Evolutionary conservation across 1,140 invertebrate genomes (phyloP).

Genomic region (Belonocnema kinseyi): DNA sequence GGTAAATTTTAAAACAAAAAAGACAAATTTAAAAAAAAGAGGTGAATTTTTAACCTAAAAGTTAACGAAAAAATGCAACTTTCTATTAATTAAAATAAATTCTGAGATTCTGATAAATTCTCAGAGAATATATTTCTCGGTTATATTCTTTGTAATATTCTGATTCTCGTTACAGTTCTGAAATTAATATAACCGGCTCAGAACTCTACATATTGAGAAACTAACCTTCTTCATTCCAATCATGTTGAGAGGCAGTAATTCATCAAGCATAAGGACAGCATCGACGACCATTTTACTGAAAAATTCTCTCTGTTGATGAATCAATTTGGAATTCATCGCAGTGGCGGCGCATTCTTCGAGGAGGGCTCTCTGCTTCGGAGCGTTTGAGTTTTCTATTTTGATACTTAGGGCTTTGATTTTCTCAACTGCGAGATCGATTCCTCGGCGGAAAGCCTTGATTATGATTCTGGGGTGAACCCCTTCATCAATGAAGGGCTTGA

Average conservation of each 20-base stretch:
- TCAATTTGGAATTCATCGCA: constrained; percentile 97
- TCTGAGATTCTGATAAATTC: too few relatives aligned
- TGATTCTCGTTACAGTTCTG: too few relatives aligned
- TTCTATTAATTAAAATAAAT: too few relatives aligned
- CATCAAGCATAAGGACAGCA: constrained; percentile 95
- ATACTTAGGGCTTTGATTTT: constrained; percentile 92
- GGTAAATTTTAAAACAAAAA: too few relatives aligned
- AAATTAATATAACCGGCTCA: too few relatives aligned
- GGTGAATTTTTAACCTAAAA: too few relatives aligned
- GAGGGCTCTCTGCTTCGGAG: constrained; percentile 82
- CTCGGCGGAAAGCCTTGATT: constrained; percentile 90
- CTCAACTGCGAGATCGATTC: constrained; percentile 86
- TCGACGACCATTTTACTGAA: constrained; percentile 99
- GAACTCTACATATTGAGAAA: background rate
- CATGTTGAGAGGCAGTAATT: constrained; percentile 97
- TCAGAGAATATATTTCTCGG: too few relatives aligned
- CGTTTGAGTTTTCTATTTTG: constrained; percentile 81
- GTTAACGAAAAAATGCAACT: too few relatives aligned
- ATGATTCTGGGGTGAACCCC: constrained; percentile 96
- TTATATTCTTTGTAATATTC: too few relatives aligned
- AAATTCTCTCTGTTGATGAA: constrained; percentile 96
- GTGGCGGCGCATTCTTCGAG: constrained; percentile 97
- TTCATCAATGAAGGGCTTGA: constrained; percentile 97
- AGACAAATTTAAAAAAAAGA: too few relatives aligned
- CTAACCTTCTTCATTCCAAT: constrained; percentile 99